Base-by-base conservation (phyloP, 2,797 vertebrate genomes). In the Carapus acus region DNA sequence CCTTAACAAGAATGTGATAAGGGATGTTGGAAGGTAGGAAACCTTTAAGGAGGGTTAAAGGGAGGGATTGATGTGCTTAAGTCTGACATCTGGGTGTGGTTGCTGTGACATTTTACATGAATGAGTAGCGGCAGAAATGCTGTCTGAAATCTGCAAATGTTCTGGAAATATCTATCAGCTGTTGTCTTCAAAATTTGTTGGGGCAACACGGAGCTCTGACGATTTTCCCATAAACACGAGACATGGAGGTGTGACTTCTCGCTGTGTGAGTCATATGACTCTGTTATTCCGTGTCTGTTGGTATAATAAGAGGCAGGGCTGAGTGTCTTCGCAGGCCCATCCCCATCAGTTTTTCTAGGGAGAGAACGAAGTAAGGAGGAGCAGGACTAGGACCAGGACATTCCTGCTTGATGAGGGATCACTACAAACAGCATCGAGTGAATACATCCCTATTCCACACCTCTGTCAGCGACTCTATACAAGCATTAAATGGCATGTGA, bases 271-370 rank as follows among this genome's bases (percentile, higher is more conserved):
- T 36, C 34, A 33, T 33, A 12, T 3, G 14, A 7, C 31, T 8
- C 2, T 33, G 24, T 5, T 4, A n/a, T n/a, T n/a, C 31, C 36
- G 11, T 44, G 65, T 52, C 21, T 49, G 9, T 44, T 65, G 48
- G 67, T 49, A 46, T 29, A 61, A 45, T 31, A 44, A 58, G 27
- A 58, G 56, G 60, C 47, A 31, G 54, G 49, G 20, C 38, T 49
- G 43, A 67, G 38, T 19, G 29, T 29, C 49, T 69, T 47, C 62
- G 71, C 61, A 51, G 73, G 62, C 46, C 1, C 4, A 13, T 14
- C 40, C 8, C 43, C 45, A 58, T 81, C 69, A 77, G 21, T 62
- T 75, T 81, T 82, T 82, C 79, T 77, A 81, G 49, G 46, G 50
- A 66, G 52, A 50, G 41, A 58, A 48, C 45, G 48, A 27, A 27